Conservation (phyloP, 2,888 invertebrate genomes). For the Lepidonotus clava region DNA sequence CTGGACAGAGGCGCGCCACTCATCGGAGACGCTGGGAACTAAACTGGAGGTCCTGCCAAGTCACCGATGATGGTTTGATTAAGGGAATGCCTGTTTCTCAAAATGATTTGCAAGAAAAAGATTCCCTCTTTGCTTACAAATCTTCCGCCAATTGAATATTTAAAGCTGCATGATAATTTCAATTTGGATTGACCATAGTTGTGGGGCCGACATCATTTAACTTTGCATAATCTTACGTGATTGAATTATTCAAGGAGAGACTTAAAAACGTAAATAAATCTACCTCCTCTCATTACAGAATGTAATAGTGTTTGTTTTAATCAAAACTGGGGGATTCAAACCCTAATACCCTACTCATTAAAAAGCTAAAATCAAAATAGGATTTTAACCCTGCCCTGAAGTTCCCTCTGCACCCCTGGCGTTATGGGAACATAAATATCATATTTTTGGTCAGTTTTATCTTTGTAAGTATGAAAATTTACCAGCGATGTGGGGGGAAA, state of each 20-base stretch:
- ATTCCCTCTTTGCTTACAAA: too few species aligned
- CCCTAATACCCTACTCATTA: neutral
- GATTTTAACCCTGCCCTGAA: neutral
- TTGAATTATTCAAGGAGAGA: neutral
- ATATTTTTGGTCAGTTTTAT: constrained; percentile 13
- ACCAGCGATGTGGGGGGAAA: neutral
- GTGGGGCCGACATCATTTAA: neutral
- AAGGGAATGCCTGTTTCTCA: too few species aligned
- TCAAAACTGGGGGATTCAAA: neutral
- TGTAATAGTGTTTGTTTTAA: neutral
- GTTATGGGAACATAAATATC: neutral
- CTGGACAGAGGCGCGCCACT: too few species aligned
- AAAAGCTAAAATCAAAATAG: neutral
- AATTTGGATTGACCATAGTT: neutral
- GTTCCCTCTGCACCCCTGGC: neutral
- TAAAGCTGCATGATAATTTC: neutral
- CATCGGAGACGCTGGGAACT: too few species aligned
- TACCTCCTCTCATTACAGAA: neutral
- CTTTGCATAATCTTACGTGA: neutral
- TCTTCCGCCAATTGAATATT: constrained; percentile 31
- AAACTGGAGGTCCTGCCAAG: too few species aligned
- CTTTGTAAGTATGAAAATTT: neutral
- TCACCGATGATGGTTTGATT: too few species aligned
- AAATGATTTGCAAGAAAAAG: too few species aligned
- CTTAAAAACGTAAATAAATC: neutral